These are phyloP conservation scores for Setipinna tenuifilis DNA, from an alignment of 2,797 vertebrate genomes.

Conservation along the genomic window DNA sequence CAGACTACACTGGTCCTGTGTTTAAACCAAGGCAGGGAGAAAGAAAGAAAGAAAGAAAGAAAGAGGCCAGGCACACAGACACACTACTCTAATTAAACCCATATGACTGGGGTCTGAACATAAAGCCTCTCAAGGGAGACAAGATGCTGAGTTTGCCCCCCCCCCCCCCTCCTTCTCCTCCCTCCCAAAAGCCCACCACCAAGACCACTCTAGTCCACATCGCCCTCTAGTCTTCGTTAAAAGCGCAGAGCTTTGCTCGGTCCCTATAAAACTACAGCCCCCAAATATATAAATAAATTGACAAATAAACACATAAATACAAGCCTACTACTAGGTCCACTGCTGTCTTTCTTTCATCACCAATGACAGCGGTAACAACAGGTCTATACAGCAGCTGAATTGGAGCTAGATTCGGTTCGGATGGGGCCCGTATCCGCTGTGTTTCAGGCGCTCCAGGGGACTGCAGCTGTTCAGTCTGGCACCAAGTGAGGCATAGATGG, in stretches of 20 bases:
- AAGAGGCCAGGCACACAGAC: constrained; percentile 51
- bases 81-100: constrained; percentile 74
- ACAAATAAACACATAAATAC: no score
- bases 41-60: not conserved
- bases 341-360: not conserved
- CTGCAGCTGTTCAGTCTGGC: constrained; percentile 6
- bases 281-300: not conserved
- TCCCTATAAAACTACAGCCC: not conserved
- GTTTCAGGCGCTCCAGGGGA: not conserved
- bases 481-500: not conserved
- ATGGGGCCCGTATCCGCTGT: not conserved
- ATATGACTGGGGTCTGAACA: constrained; percentile 72
- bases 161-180: constrained; percentile 48
- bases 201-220: not conserved
- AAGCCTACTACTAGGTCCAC: no score
- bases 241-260: not conserved
- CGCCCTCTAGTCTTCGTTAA: not conserved
- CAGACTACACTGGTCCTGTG: no score
- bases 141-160: constrained; percentile 72
- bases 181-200: not conserved
- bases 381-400: not conserved
- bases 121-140: constrained; percentile 68
- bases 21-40: not conserved
- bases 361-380: constrained; percentile 10
- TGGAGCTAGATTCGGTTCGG: not conserved